These are phyloP conservation scores for Limenitis camilla DNA, from an alignment of 2,888 invertebrate species.

Conservation along the genomic window DNA sequence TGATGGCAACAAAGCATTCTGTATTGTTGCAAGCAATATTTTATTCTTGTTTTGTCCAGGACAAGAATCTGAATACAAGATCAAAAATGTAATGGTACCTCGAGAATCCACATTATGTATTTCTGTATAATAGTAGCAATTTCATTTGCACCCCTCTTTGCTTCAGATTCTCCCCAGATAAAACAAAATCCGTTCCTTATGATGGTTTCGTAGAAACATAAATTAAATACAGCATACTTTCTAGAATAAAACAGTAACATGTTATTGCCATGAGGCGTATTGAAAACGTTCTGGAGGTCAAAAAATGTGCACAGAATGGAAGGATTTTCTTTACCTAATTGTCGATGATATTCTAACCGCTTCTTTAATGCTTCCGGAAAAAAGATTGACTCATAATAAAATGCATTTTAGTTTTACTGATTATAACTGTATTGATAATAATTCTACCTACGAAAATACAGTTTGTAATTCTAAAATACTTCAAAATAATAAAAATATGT, in stretches of 20 bases:
- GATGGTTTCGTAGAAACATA: conserved; percentile 24
- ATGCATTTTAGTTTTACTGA: no score
- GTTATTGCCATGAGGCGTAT: conserved; percentile 19
- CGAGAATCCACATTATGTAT: conserved; percentile 18
- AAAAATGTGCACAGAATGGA: conserved; percentile 17
- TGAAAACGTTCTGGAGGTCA: conserved; percentile 21
- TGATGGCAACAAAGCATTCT: conserved; percentile 10
- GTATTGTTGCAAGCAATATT: conserved; percentile 25
- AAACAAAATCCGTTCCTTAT: conserved; percentile 23
- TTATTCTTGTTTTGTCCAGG: conserved; percentile 30
- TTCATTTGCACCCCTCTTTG: conserved; percentile 27
- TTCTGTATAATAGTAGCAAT: conserved; percentile 3
- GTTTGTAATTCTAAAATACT: no score
- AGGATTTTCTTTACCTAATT: conserved; percentile 17
- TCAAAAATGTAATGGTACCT: conserved; percentile 18
- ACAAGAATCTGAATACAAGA: conserved; percentile 25
- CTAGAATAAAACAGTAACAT: conserved; percentile 25
- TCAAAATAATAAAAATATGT: no score
- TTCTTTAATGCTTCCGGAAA: conserved; percentile 22
- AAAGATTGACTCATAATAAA: no score
- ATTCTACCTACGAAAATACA: no score
- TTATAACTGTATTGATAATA: no score
- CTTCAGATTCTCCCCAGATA: conserved; percentile 25
- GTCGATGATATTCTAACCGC: conserved; percentile 18
- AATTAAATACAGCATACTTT: conserved; percentile 25